These are phyloP conservation scores for Epinephelus fuscoguttatus DNA, from an alignment of 2,113 vertebrate species.

Conservation along the genomic window DNA sequence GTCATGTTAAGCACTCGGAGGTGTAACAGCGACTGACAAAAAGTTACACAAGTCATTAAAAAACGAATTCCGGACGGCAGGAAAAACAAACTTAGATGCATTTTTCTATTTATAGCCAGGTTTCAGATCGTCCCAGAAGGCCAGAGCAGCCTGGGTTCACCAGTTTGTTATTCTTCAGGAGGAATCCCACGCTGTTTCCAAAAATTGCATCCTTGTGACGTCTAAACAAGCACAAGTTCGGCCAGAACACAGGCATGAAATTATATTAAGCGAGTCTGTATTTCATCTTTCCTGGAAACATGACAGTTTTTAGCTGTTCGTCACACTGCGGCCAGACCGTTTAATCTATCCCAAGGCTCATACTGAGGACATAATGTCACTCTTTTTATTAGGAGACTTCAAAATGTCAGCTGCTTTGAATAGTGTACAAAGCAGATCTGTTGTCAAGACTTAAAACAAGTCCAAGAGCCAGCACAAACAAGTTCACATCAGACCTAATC, in stretches of 20 bases:
- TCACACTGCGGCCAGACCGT: constrained; percentile 19
- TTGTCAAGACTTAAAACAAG: constrained; percentile 23
- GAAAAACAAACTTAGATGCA: constrained; percentile 45
- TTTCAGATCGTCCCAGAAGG: constrained; percentile 53
- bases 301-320: constrained; percentile 28
- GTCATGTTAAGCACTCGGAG: constrained; percentile 1
- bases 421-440: constrained; percentile 14
- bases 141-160: constrained; percentile 55
- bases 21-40: constrained; percentile 5
- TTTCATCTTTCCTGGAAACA: constrained; percentile 51
- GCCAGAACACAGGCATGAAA: constrained; percentile 39
- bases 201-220: constrained; percentile 58
- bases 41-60: constrained; percentile 3
- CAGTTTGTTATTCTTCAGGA: constrained; percentile 69
- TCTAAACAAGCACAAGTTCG: constrained; percentile 49
- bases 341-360: constrained; percentile 29
- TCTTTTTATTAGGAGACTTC: constrained; percentile 28
- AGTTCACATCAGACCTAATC: neutral
- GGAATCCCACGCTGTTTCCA: constrained; percentile 76
- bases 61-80: constrained; percentile 27
- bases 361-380: constrained; percentile 5
- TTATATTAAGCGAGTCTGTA: constrained; percentile 30
- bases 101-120: constrained; percentile 65
- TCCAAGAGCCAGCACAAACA: neutral
- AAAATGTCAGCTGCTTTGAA: constrained; percentile 39